phyloP scores from a whole-genome alignment of 2,888 invertebrate genomes.

The Zonitis immaculata region DNA sequence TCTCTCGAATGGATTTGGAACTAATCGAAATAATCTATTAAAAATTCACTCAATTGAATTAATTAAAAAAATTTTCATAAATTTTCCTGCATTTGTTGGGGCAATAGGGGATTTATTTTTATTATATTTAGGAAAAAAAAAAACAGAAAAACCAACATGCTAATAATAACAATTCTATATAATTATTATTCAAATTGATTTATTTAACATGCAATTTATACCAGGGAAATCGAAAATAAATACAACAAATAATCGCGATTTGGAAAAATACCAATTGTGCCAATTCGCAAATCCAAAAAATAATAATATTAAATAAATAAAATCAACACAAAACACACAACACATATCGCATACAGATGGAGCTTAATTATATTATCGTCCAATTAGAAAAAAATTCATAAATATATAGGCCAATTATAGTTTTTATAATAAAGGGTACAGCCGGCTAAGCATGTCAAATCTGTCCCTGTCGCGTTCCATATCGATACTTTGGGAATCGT shows the following conservation, averaged over 20 bases:
- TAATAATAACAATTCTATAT: background rate
- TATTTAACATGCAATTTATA: background rate
- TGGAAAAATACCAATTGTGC: constrained; percentile 1
- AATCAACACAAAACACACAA: constrained; percentile 3
- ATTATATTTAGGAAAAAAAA: too few relatives aligned
- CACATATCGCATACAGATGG: constrained; percentile 3
- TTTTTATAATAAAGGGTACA: too few relatives aligned
- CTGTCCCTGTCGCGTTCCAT: too few relatives aligned
- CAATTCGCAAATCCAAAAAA: background rate
- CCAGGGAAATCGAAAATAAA: too few relatives aligned
- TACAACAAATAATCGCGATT: too few relatives aligned
- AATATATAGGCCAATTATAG: too few relatives aligned
- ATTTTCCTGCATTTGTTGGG: background rate
- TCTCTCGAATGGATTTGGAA: constrained; percentile 50
- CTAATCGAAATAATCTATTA: constrained; percentile 44
- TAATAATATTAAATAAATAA: background rate
- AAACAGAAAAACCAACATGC: too few relatives aligned
- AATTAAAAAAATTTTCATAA: background rate
- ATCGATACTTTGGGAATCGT: too few relatives aligned
- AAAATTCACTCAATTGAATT: constrained; percentile 23
- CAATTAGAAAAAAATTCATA: background rate
- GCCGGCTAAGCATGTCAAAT: too few relatives aligned
- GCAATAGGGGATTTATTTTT: too few relatives aligned
- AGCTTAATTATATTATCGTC: too few relatives aligned
- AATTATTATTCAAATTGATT: too few relatives aligned